phyloP scores from a whole-genome alignment of 2,888 invertebrate genomes.

The Scaptomyza tumidula region DNA sequence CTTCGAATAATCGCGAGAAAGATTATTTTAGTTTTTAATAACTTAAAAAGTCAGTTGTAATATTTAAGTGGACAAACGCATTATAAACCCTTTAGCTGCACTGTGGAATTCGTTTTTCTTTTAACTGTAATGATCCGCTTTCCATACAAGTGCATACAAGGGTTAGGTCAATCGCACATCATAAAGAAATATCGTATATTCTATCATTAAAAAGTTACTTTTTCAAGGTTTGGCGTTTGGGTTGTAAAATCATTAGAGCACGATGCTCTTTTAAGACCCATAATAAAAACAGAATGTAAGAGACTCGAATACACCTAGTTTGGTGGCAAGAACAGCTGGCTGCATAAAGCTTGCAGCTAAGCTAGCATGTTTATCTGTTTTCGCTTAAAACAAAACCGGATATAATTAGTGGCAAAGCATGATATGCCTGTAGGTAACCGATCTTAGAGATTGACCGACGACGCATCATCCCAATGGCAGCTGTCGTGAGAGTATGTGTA shows the following conservation, averaged over 20 bases:
- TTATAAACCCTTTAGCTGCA: too few relatives aligned
- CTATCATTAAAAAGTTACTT: background rate
- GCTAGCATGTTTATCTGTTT: conserved; percentile 5
- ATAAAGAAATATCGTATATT: background rate
- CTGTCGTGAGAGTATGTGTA: conserved; percentile 48
- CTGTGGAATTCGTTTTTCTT: background rate
- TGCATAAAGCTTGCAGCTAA: background rate
- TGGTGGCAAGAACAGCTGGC: background rate
- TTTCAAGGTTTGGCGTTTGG: background rate
- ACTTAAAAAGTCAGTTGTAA: background rate
- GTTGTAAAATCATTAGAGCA: background rate
- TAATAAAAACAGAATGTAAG: background rate
- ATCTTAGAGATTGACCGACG: conserved; percentile 45
- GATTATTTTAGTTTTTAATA: background rate
- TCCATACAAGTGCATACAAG: background rate
- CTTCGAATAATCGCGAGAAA: background rate
- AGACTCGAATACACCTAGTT: background rate
- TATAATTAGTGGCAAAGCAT: conserved; percentile 2
- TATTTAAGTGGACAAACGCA: too few relatives aligned
- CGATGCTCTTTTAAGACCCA: background rate
- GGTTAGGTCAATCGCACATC: background rate
- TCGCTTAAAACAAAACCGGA: conserved; percentile 5
- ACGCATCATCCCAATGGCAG: conserved; percentile 23
- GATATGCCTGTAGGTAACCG: conserved; percentile 23
- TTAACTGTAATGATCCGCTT: background rate